Evolutionary conservation across 2,888 invertebrate species (phyloP).

Genomic region (Notocelia uddmanniana): DNA sequence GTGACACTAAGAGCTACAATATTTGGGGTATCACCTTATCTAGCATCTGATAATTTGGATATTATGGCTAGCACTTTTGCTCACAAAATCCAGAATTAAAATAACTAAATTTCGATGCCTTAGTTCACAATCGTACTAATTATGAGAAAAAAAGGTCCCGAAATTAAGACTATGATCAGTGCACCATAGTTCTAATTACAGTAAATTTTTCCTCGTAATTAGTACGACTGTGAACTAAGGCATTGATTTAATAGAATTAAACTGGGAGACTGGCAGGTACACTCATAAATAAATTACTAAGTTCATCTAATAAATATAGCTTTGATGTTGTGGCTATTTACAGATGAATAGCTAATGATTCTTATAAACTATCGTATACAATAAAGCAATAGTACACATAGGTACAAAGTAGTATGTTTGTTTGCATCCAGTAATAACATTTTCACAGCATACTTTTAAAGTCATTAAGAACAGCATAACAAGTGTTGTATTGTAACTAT

Average conservation of each 20-base stretch:
- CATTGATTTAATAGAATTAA: neutral
- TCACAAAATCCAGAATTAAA: neutral
- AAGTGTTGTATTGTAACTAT: neutral
- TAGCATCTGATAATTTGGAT: conserved; percentile 6
- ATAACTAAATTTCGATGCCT: too few relatives aligned
- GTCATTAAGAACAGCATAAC: conserved; percentile 3
- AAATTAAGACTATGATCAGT: too few relatives aligned
- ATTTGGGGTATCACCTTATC: conserved; percentile 8
- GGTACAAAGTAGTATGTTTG: neutral
- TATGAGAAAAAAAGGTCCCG: too few relatives aligned
- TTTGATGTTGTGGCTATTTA: conserved; percentile 5
- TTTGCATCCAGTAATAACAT: neutral
- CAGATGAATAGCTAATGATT: conserved; percentile 12
- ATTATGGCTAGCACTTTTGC: neutral
- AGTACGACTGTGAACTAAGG: too few relatives aligned
- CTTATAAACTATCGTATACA: conserved; percentile 22
- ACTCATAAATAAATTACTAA: conserved; percentile 12
- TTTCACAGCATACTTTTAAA: neutral
- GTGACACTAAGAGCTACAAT: neutral
- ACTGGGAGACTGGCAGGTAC: conserved; percentile 1
- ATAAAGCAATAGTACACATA: neutral
- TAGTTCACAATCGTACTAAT: too few relatives aligned
- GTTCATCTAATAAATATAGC: too few relatives aligned
- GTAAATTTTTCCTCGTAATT: too few relatives aligned
- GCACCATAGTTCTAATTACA: too few relatives aligned